Percentiles rank a stretch among this genome's conserved stretches.
Evolutionary conservation across 2,888 invertebrate genomes (phyloP).

Genomic region (Ophioninae sp.): DNA sequence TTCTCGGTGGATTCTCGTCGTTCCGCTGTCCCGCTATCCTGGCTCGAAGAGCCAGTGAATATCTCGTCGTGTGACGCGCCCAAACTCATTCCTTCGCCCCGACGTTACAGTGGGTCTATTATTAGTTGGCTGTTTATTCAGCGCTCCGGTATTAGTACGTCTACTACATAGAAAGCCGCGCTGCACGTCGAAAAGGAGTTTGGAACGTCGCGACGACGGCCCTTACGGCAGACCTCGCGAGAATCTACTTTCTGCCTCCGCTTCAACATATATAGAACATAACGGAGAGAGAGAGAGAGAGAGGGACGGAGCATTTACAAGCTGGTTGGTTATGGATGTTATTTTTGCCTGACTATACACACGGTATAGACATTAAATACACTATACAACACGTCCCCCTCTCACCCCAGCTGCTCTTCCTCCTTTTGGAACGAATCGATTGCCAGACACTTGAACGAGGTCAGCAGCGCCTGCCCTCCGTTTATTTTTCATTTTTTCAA

Average conservation of each 20-base stretch:
- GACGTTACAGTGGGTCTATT: constrained; percentile 56
- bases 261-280: neutral
- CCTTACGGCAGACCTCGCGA: constrained; percentile 30
- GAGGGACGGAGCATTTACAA: constrained; percentile 44
- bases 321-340: constrained; percentile 59
- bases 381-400: neutral
- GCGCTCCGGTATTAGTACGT: constrained; percentile 49
- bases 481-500: neutral
- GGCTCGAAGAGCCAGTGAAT: neutral
- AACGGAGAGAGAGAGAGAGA: neutral
- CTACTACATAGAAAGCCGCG: constrained; percentile 8
- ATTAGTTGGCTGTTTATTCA: constrained; percentile 63
- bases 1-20: constrained; percentile 4
- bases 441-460: constrained; percentile 22
- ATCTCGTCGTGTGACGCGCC: constrained; percentile 11
- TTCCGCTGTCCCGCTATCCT: neutral
- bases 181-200: constrained; percentile 6
- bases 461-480: constrained; percentile 7
- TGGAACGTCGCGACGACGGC: constrained; percentile 39
- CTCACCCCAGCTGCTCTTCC: neutral
- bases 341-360: constrained; percentile 49
- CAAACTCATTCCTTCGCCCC: constrained; percentile 49
- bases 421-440: constrained; percentile 5
- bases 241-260: neutral
- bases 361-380: constrained; percentile 13